A percentile compares a stretch with the other conserved stretches of the same genome.
These are phyloP conservation scores for Zhuqinia jingwanae DNA, from an alignment of 2,888 invertebrate genomes.

Conservation along the genomic window DNA sequence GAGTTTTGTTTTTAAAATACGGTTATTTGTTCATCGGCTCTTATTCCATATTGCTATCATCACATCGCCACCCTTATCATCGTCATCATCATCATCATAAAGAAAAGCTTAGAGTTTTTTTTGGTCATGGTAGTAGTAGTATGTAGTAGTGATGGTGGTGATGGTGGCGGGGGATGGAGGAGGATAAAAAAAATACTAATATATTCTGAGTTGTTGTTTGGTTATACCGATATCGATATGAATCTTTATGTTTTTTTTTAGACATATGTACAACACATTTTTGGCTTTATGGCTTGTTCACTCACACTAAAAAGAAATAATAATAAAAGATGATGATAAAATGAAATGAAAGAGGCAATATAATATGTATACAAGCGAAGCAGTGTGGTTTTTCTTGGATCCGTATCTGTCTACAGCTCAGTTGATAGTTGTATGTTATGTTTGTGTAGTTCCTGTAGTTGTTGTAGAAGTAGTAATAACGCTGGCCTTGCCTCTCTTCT, in stretches of 20 bases:
- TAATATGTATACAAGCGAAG: no score
- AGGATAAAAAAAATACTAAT: slow-evolving; percentile 46
- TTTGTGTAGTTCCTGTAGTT: slow-evolving; percentile 3
- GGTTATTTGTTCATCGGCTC: no score
- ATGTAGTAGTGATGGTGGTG: no score
- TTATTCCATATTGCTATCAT: no score
- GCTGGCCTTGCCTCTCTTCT: slow-evolving; percentile 53
- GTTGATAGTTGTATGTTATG: slow-evolving; percentile 5
- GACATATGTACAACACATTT: not conserved
- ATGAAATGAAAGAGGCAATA: not conserved
- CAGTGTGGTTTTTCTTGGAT: no score
- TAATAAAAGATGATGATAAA: slow-evolving; percentile 28
- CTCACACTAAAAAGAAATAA: no score
- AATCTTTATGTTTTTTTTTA: slow-evolving; percentile 32
- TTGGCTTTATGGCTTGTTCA: slow-evolving; percentile 33
- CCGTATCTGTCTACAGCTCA: no score
- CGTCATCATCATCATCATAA: no score
- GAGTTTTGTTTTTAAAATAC: slow-evolving; percentile 7
- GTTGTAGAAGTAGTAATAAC: not conserved
- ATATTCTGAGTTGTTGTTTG: not conserved
- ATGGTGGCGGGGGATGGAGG: slow-evolving; percentile 9
- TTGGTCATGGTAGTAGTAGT: no score
- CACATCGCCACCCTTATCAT: no score
- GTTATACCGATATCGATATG: slow-evolving; percentile 32
- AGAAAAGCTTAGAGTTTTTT: slow-evolving; percentile 12